These are phyloP conservation scores for Sandelia bainsii DNA, from an alignment of 2,797 vertebrate species.

Conservation along the genomic window DNA sequence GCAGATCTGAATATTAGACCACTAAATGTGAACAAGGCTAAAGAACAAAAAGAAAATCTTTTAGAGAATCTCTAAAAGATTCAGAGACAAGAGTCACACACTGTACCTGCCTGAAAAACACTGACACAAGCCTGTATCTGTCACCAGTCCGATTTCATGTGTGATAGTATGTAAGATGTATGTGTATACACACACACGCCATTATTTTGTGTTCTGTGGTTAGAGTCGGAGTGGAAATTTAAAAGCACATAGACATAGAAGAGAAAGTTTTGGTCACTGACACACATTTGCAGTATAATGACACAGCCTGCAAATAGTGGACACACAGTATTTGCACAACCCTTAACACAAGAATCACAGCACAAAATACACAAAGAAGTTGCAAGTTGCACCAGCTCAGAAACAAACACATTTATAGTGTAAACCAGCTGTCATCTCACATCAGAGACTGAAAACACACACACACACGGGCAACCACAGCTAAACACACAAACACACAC, in stretches of 20 bases:
- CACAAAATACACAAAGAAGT: constrained; percentile 15
- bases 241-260: constrained; percentile 25
- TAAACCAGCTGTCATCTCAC: constrained; percentile 56
- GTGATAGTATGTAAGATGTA: not conserved
- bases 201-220: constrained; percentile 20
- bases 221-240: constrained; percentile 33
- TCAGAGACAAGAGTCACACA: constrained; percentile 2
- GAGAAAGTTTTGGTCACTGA: constrained; percentile 14
- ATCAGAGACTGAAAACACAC: constrained; percentile 38
- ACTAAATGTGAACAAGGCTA: not conserved
- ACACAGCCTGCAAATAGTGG: not conserved
- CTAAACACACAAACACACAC: constrained; percentile 31
- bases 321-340: not conserved
- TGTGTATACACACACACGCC: constrained; percentile 4
- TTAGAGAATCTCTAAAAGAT: not conserved
- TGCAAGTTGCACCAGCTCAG: constrained; percentile 37
- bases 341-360: not conserved
- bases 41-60: not conserved
- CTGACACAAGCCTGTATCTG: constrained; percentile 15
- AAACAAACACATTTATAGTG: constrained; percentile 51
- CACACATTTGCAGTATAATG: constrained; percentile 26
- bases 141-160: constrained; percentile 25
- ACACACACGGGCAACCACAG: constrained; percentile 15
- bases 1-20: not conserved
- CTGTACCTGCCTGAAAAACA: not conserved